phyloP scores from a whole-genome alignment of 2,113 vertebrate species.

The Erinaceus europaeus region DNA sequence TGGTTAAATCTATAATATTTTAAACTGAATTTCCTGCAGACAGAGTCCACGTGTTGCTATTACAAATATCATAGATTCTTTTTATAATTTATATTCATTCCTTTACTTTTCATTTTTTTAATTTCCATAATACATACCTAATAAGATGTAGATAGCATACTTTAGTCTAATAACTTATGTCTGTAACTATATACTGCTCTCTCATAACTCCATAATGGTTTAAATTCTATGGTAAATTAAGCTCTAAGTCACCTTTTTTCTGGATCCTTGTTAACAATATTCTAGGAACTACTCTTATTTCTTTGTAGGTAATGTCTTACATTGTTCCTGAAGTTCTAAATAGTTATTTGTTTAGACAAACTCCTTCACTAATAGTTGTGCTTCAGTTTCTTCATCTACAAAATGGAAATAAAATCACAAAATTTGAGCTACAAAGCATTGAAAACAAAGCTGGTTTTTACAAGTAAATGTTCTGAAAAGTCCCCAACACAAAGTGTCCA shows the following conservation, averaged over 20 bases:
- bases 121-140: not conserved
- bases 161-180: not conserved
- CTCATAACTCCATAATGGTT: not conserved
- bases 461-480: not conserved
- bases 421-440: not conserved
- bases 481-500: not conserved
- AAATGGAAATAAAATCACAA: not conserved
- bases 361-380: not conserved
- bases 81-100: not conserved
- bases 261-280: not conserved
- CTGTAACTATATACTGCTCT: not conserved
- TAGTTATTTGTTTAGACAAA: not conserved
- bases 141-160: not conserved
- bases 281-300: not conserved
- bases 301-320: not conserved
- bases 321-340: not conserved
- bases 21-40: not conserved
- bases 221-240: not conserved
- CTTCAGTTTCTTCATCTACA: not conserved
- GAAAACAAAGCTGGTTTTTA: not conserved
- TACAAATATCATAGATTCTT: not conserved
- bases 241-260: not conserved
- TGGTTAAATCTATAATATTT: not conserved
- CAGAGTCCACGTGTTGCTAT: not conserved
- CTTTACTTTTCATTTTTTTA: not conserved